Conservation (phyloP, 2,888 invertebrate species). For the Fragum fragum region DNA sequence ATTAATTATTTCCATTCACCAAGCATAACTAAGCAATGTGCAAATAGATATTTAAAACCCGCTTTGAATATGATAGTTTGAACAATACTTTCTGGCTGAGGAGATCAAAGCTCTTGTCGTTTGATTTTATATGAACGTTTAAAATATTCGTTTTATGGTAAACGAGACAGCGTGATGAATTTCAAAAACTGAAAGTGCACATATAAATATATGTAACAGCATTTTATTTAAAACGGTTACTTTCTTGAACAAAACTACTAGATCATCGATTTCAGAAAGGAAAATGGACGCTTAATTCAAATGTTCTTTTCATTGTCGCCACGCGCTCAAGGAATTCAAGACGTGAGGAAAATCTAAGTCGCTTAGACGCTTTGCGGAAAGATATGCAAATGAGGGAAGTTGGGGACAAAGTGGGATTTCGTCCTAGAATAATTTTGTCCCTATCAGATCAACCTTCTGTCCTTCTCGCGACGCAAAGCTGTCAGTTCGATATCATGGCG, state of each 20-base stretch:
- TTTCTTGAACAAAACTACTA: neutral
- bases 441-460: constrained; percentile 28
- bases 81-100: too few relatives aligned
- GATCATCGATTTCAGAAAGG: neutral
- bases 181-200: too few relatives aligned
- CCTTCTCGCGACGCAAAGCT: constrained; percentile 24
- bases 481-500: constrained; percentile 22
- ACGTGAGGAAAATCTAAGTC: constrained; percentile 41
- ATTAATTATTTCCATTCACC: too few relatives aligned
- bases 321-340: constrained; percentile 30
- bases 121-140: too few relatives aligned
- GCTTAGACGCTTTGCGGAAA: constrained; percentile 46
- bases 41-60: too few relatives aligned
- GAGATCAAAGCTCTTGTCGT: too few relatives aligned
- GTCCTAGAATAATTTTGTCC: constrained; percentile 18
- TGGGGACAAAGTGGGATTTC: constrained; percentile 28
- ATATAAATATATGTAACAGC: too few relatives aligned
- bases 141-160: too few relatives aligned
- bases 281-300: neutral
- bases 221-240: too few relatives aligned
- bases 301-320: constrained; percentile 21
- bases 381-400: constrained; percentile 45
- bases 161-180: too few relatives aligned
- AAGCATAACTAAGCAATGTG: too few relatives aligned
- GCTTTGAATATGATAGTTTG: too few relatives aligned